Evolutionary conservation across 2,113 vertebrate species (phyloP), one percentile per base, ranked within the genome.

Genomic region (Microcebus griseorufus): DNA sequence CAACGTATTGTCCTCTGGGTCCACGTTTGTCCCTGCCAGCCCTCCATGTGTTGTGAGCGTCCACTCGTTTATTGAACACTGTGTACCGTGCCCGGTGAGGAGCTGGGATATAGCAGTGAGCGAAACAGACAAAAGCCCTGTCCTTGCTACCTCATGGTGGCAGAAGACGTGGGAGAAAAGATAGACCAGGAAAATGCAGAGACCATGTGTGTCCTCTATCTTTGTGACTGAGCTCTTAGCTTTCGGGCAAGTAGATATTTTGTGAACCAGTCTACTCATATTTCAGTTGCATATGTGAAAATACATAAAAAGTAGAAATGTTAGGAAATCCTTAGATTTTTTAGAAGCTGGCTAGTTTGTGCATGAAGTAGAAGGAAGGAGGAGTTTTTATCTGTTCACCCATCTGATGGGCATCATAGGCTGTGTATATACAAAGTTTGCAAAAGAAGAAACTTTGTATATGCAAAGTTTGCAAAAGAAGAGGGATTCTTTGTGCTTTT

Each of bases 91-190:
- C 11, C 2, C 75, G 9, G 5, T 39, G 1, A 2, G 18, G 69
- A 27, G 23, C 18, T 0, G 0, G 22, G 32, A 64, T 12, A 3
- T 27, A 17, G 5, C 9, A 3, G 42, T 0, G 5, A 39, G 17
- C 25, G 3, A 45, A 25, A 6, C 25, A 27, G 65, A 14, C 17
- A 2, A 34, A 2, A 64, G 17, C 60, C 1, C 0, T 3, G 1
- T 37, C 34, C 17, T 2, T 3, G 0, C 7, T 6, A 0, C 51
- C 1, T 23, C 12, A n/a, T 65, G 32, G 34, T 29, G 65, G 32
- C 6, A 1, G 14, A 37, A 67, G 18, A 27, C 3, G 1, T 0
- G 0, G 11, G 9, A n/a, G 69, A 5, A 23, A 4, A 1, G 23
- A 14, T 13, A 27, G 12, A 32, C 88, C 62, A 9, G n/a, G 13